phyloP scores from a whole-genome alignment of 1,140 invertebrate genomes.

The Drosophila rhopaloa region DNA sequence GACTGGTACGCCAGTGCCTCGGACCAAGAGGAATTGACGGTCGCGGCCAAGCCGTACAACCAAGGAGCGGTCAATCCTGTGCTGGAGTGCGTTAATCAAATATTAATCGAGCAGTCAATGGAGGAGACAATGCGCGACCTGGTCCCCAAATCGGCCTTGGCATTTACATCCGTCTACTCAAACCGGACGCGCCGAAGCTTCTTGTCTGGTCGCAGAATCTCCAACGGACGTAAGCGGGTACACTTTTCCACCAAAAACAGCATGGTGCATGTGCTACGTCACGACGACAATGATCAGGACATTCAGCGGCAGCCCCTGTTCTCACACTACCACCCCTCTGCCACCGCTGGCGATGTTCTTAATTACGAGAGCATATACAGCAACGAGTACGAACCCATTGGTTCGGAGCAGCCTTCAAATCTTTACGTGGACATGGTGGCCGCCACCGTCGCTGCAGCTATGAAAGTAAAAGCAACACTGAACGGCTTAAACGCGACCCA shows the following conservation, averaged over 20 bases:
- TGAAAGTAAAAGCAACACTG: too few species aligned
- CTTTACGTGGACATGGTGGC: conserved; percentile 85
- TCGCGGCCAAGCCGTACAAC: conserved; percentile 78
- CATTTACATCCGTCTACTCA: too few species aligned
- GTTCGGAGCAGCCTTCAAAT: conserved; percentile 77
- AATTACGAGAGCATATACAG: conserved; percentile 85
- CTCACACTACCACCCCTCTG: conserved; percentile 57
- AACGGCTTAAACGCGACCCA: conserved; percentile 5
- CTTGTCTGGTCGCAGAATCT: conserved; percentile 28
- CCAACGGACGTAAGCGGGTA: conserved; percentile 74
- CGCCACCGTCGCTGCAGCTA: too few species aligned
- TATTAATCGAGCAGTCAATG: conserved; percentile 81
- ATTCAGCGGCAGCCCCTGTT: conserved; percentile 27
- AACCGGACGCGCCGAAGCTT: too few species aligned
- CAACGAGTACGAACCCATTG: conserved; percentile 86
- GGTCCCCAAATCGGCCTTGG: too few species aligned
- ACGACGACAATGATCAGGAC: conserved; percentile 58
- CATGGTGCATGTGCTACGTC: conserved; percentile 79
- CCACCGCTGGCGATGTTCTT: conserved; percentile 31
- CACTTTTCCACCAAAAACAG: conserved; percentile 84
- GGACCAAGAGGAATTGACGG: conserved; percentile 86
- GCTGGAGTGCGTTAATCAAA: conserved; percentile 88
- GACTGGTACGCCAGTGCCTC: conserved; percentile 88
- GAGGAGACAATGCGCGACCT: conserved; percentile 26
- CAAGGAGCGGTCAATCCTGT: conserved; percentile 87